These are phyloP conservation scores for Saccostrea cuccullata DNA, from an alignment of 1,140 invertebrate species.

Conservation along the genomic window DNA sequence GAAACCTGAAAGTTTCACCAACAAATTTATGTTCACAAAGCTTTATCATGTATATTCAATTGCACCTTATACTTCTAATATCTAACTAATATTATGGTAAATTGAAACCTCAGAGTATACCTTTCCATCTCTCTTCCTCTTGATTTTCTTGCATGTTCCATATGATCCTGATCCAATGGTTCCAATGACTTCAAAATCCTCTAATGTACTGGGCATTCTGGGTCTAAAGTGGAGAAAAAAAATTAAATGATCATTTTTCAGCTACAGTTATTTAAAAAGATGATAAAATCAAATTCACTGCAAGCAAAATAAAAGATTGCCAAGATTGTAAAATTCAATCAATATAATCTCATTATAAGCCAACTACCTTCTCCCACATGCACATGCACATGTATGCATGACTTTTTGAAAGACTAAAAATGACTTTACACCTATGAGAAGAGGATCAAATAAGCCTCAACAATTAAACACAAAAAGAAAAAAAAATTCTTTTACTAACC, in stretches of 20 bases:
- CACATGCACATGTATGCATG: neutral
- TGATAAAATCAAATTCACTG: slow-evolving; percentile 32
- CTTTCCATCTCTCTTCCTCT: slow-evolving; percentile 76
- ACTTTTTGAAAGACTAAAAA: neutral
- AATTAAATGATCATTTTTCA: neutral
- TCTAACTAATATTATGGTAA: neutral
- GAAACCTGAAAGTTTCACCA: neutral
- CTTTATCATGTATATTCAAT: too few relatives aligned
- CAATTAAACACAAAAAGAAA: neutral
- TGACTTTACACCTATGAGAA: neutral
- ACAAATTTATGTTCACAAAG: neutral
- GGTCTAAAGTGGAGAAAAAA: slow-evolving; percentile 51
- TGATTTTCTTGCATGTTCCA: slow-evolving; percentile 78
- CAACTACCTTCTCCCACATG: neutral
- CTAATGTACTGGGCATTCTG: slow-evolving; percentile 71
- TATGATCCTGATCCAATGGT: slow-evolving; percentile 77
- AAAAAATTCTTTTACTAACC: slow-evolving; percentile 1
- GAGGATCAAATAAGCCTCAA: neutral
- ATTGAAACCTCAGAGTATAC: slow-evolving; percentile 56
- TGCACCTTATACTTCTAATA: neutral
- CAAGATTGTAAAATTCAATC: neutral
- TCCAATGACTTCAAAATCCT: slow-evolving; percentile 77
- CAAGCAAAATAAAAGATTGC: neutral
- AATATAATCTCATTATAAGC: neutral
- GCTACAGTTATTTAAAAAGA: too few relatives aligned